These are phyloP conservation scores for Ramphastos sulfuratus DNA, from an alignment of 2,113 vertebrate genomes.

Conservation along the genomic window DNA sequence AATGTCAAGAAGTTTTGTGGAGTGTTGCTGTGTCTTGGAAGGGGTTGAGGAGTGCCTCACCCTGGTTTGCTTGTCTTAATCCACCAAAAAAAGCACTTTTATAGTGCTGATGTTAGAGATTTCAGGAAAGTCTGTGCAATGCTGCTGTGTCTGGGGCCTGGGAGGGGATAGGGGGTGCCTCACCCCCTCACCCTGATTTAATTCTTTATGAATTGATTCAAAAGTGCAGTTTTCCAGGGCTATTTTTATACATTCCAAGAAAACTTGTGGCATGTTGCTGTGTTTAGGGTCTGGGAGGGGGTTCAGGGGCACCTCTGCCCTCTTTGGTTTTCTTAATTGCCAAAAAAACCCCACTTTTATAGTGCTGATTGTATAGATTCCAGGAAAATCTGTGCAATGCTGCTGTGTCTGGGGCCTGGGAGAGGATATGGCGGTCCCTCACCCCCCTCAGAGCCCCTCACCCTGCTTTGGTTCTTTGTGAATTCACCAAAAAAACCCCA, in stretches of 20 bases:
- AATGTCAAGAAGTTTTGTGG: fast-evolving
- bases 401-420: background rate
- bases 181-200: background rate
- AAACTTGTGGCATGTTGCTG: too few relatives aligned
- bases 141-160: background rate
- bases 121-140: fast-evolving
- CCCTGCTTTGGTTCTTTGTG: background rate
- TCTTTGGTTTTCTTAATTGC: too few relatives aligned
- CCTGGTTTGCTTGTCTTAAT: background rate
- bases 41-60: background rate
- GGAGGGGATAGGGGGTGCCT: background rate
- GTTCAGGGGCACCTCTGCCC: too few relatives aligned
- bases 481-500: background rate
- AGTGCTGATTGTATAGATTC: background rate
- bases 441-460: background rate
- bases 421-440: background rate
- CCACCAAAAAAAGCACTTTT: too few relatives aligned
- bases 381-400: background rate
- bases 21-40: background rate
- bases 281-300: too few relatives aligned
- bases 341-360: too few relatives aligned
- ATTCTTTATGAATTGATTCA: background rate
- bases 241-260: too few relatives aligned
- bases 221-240: too few relatives aligned
- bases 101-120: background rate